These are phyloP conservation scores for Labeo rohita DNA, from an alignment of 2,113 vertebrate genomes.

Conservation along the genomic window DNA sequence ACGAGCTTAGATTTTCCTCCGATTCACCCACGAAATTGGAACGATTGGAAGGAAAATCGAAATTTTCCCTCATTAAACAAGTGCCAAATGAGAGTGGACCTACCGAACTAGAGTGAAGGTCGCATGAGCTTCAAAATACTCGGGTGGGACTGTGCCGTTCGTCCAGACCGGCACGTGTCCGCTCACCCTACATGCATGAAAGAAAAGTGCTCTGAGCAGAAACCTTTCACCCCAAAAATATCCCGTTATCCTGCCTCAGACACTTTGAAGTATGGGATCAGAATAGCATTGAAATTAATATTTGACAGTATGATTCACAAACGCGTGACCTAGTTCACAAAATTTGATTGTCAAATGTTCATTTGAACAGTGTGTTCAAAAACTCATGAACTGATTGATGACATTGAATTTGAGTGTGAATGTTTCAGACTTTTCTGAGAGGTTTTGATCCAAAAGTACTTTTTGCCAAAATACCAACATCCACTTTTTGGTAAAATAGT, in stretches of 20 bases:
- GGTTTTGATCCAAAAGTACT: background rate
- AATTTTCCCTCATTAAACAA: constrained; percentile 2
- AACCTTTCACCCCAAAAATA: background rate
- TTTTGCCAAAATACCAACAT: background rate
- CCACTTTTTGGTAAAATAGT: background rate
- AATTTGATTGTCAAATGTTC: background rate
- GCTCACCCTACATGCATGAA: constrained; percentile 37
- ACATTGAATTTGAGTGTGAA: too few species aligned
- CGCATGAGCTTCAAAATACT: constrained; percentile 26
- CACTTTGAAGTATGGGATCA: background rate
- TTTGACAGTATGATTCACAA: background rate
- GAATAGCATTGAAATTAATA: constrained; percentile 2
- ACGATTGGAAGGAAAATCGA: constrained; percentile 16
- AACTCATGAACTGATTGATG: background rate
- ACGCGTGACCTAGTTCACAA: background rate
- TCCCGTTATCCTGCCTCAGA: constrained; percentile 7
- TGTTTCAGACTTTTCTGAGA: background rate
- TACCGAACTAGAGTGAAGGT: constrained; percentile 10
- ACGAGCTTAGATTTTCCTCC: constrained; percentile 60
- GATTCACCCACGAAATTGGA: constrained; percentile 54
- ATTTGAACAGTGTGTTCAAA: background rate
- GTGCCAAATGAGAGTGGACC: constrained; percentile 20
- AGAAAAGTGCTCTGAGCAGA: constrained; percentile 41
- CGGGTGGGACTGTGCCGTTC: constrained; percentile 11
- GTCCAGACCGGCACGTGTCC: background rate